Evolutionary conservation across 2,797 vertebrate species (phyloP), one percentile per base, ranked within the genome.

Genomic region (Alauda arvensis): DNA sequence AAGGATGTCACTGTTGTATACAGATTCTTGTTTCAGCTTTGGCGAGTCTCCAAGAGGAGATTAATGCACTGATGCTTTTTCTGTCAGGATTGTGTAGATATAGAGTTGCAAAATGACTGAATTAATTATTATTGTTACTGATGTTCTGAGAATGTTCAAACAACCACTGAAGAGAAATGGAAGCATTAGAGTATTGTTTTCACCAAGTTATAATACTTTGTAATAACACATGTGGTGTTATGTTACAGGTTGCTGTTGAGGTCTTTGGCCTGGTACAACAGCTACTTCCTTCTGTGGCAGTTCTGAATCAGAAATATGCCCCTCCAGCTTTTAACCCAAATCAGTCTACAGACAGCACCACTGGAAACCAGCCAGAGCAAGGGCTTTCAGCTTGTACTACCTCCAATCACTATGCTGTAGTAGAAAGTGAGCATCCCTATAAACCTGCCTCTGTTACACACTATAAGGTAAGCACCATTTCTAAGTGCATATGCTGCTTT

Each of bases 271-370:
- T 99, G 52, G 98, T 99, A 72, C 99, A 99, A 75, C 99, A 99
- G 88, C 95, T 99, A 80, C 97, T 99, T 77, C 99, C 99, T 42
- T 98, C 99, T 5, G 99, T 99, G 75, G 99, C 99, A 51, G 97
- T 99, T 91, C 96, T 99, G 93, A 99, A 99, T 96, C 99, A 99
- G 97, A 99, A 99, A 91, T 99, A 99, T 1, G 98, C 99, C 61
- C 99, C 99, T 19, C 99, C 99, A 89, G 98, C 98, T 29, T 99
- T 99, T 94, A 99, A 99, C 88, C 99, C 99, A 67, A 99, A 99
- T 96, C 99, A 99, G 88, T 99, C 99, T 74, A 99, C 99, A n/a
- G 99, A 99, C 93, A 99, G 99, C 96, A 99, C 99, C 25, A 99
- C 99, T 3, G 99, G 99, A 85, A 99, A 99, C 96, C 99, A 99